These are phyloP conservation scores for Spialia ferax DNA, from an alignment of 2,888 invertebrate genomes.

Conservation along the genomic window DNA sequence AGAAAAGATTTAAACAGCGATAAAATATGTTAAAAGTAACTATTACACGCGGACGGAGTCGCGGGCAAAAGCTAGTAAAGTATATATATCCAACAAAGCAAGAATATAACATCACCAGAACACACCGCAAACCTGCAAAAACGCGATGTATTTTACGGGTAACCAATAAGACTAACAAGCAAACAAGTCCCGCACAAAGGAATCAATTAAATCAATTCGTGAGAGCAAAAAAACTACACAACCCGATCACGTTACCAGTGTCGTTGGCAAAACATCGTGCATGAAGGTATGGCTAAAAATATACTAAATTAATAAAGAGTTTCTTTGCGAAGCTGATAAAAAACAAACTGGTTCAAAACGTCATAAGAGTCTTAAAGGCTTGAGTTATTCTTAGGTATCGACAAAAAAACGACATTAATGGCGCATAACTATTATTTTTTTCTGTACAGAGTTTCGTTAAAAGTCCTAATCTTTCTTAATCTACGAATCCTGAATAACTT, in stretches of 20 bases:
- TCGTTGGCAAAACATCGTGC: conserved; percentile 67
- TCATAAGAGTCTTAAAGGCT: conserved; percentile 3
- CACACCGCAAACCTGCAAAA: conserved; percentile 42
- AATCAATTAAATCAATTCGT: conserved; percentile 50
- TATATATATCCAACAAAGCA: too few relatives aligned
- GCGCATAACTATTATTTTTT: too few relatives aligned
- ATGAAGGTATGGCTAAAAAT: conserved; percentile 72
- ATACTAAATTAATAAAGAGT: conserved; percentile 80
- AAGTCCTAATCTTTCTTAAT: not conserved
- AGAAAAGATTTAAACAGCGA: too few relatives aligned
- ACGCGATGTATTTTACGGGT: conserved; percentile 38
- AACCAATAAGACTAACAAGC: conserved; percentile 46
- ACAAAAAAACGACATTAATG: too few relatives aligned
- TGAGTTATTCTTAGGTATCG: too few relatives aligned
- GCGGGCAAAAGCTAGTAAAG: too few relatives aligned
- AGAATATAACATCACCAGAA: not conserved
- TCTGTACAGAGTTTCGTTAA: too few relatives aligned
- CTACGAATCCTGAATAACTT: not conserved
- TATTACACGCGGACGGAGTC: too few relatives aligned
- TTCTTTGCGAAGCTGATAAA: conserved; percentile 58
- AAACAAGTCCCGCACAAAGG: conserved; percentile 47
- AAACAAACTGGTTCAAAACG: conserved; percentile 51
- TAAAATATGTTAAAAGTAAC: too few relatives aligned
- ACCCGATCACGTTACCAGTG: conserved; percentile 53
- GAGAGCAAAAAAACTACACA: conserved; percentile 51